phyloP scores from a whole-genome alignment of 2,888 invertebrate genomes.

The Beris chalybata region DNA sequence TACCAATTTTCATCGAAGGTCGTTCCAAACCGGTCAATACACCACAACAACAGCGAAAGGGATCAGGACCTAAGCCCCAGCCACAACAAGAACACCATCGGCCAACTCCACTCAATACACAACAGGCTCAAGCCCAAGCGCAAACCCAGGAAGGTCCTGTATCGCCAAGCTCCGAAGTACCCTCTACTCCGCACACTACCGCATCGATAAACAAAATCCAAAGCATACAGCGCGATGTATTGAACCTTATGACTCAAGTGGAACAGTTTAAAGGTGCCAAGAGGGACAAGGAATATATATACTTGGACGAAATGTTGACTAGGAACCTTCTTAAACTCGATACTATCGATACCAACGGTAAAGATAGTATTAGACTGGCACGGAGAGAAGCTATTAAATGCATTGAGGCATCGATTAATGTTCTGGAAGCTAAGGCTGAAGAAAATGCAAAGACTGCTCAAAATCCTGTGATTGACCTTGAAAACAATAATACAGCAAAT shows the following conservation, averaged over 20 bases:
- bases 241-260: slow-evolving; percentile 74
- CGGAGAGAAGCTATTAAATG: slow-evolving; percentile 85
- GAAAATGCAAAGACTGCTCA: slow-evolving; percentile 48
- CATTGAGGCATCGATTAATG: slow-evolving; percentile 83
- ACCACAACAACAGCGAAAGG: neutral
- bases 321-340: slow-evolving; percentile 89
- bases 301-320: slow-evolving; percentile 94
- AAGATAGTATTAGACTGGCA: slow-evolving; percentile 83
- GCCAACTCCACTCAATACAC: slow-evolving; percentile 46
- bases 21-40: slow-evolving; percentile 71
- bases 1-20: slow-evolving; percentile 87
- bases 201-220: slow-evolving; percentile 79
- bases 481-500: neutral
- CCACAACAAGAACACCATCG: slow-evolving; percentile 41
- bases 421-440: slow-evolving; percentile 77
- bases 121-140: slow-evolving; percentile 33
- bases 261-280: slow-evolving; percentile 71
- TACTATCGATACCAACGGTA: slow-evolving; percentile 89
- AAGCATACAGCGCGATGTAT: slow-evolving; percentile 77
- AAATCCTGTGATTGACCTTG: slow-evolving; percentile 22
- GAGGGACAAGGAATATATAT: slow-evolving; percentile 74
- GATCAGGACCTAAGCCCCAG: neutral
- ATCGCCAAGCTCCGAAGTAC: slow-evolving; percentile 43
- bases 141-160: slow-evolving; percentile 7
- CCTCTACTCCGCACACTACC: slow-evolving; percentile 57